Evolutionary conservation across 2,888 invertebrate genomes (phyloP), one percentile per base, ranked within the genome.

Genomic region (Thera britannica): DNA sequence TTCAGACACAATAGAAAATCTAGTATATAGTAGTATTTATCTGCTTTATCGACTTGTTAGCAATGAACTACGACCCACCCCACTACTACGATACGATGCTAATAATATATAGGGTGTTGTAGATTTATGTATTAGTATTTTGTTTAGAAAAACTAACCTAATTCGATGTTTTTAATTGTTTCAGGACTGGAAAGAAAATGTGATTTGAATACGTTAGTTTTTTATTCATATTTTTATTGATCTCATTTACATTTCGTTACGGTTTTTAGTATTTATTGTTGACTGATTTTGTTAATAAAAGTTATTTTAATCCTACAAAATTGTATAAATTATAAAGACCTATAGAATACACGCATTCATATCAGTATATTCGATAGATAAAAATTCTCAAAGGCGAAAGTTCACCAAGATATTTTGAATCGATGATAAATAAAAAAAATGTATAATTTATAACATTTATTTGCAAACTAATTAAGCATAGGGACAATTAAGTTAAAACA

Each of bases 131-230:
- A 23, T 23, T 23, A 23, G 23, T 23, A 23, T 23, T 23, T 23
- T 23, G 23, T 23, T 5, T 41, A 7, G 6, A 1, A 41, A 41
- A 7, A 41, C 5, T 7, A 5, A 41, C 41, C 41, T 51, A 23
- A 51, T 12, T 51, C n/a, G 11, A 11, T 38, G n/a, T 55, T 55
- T 55, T 55, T n/a, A 3, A 44, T 65, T 77, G 65, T 86, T 85
- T 70, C 84, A 88, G 89, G 68, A 82, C 82, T 12, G 86, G 86
- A 36, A 89, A 89, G 75, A 87, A 87, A 74, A 86, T 88, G n/a
- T 86, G 70, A 79, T 52, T 8, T 51, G 23, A 48, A 38, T 3
- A 63, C 62, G 62, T 59, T 72, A 65, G 41, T 54, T 54, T 5
- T 44, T 23, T 52, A 5, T 41, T 60, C 41, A 38, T 57, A n/a